Conservation (phyloP, 2,797 vertebrate genomes). For the Anniella stebbinsi region DNA sequence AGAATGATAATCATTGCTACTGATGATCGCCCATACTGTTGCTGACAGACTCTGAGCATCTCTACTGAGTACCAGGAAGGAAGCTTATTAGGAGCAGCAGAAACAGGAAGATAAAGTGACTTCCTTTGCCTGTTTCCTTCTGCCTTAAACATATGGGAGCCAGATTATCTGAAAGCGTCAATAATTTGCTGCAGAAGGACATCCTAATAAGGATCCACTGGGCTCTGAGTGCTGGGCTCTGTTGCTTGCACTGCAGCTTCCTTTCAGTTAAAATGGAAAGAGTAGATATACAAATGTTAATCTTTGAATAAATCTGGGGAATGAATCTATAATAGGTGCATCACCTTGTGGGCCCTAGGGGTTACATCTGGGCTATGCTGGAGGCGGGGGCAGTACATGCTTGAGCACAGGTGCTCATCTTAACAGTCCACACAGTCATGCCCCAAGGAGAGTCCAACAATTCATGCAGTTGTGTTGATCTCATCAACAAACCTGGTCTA, state of each 20-base stretch:
- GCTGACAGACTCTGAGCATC: not conserved
- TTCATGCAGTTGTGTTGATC: too few species aligned
- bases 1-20: not conserved
- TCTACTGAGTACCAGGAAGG: not conserved
- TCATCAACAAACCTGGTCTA: too few species aligned
- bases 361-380: too few species aligned
- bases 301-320: not conserved
- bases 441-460: too few species aligned
- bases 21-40: not conserved
- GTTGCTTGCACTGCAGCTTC: not conserved
- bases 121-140: conserved; percentile 20
- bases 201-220: conserved; percentile 4
- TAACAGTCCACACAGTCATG: too few species aligned
- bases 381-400: too few species aligned
- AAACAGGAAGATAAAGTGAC: conserved; percentile 18
- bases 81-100: not conserved
- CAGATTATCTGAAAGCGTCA: conserved; percentile 9
- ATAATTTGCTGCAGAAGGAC: not conserved
- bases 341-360: too few species aligned
- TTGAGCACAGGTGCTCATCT: too few species aligned
- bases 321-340: not conserved
- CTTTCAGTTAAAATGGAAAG: not conserved
- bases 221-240: not conserved
- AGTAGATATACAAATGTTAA: not conserved
- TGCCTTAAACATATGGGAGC: conserved; percentile 25